Conservation (phyloP, 1,140 invertebrate species). For the Aphelinus atriplicis region DNA sequence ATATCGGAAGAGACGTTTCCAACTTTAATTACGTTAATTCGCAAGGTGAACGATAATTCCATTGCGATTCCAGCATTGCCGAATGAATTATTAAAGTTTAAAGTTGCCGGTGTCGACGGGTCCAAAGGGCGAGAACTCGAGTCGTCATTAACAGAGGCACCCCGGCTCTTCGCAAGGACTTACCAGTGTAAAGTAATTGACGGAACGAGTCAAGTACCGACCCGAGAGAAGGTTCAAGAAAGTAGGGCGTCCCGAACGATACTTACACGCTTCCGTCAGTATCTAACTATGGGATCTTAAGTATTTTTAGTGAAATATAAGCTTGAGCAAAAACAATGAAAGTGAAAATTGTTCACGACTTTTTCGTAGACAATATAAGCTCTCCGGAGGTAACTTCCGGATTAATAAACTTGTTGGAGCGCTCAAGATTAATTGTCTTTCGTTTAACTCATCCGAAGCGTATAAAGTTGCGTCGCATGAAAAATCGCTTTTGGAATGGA, state of each 20-base stretch:
- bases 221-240: not conserved
- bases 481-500: too few relatives aligned
- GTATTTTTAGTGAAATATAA: too few relatives aligned
- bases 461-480: too few relatives aligned
- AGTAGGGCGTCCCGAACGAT: conserved; percentile 5
- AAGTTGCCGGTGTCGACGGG: not conserved
- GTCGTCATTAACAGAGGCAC: conserved; percentile 1
- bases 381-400: too few relatives aligned
- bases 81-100: conserved; percentile 2
- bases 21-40: too few relatives aligned
- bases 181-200: conserved; percentile 22
- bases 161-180: not conserved
- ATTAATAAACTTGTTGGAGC: too few relatives aligned
- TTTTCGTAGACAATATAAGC: too few relatives aligned
- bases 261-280: not conserved
- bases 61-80: not conserved
- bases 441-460: too few relatives aligned
- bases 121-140: not conserved
- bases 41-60: not conserved
- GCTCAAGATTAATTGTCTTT: too few relatives aligned
- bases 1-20: too few relatives aligned
- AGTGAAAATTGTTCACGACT: too few relatives aligned
- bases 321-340: too few relatives aligned
- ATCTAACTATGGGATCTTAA: not conserved
- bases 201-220: conserved; percentile 9